Evolutionary conservation across 1,140 invertebrate species (phyloP), one percentile per base, ranked within the genome.

Genomic region (Nebria ingens): DNA sequence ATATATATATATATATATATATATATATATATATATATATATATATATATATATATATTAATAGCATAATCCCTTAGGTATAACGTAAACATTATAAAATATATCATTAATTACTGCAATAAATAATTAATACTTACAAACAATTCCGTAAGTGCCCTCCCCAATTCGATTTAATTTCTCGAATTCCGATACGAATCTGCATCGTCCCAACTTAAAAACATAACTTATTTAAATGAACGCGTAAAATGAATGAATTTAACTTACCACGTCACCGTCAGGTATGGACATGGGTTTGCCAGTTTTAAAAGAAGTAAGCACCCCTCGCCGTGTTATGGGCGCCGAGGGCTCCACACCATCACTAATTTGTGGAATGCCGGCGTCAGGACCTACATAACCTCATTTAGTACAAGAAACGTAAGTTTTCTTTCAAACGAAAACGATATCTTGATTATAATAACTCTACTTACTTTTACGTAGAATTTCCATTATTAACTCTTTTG

Each of bases 111-210:
- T 51, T n/a, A 17, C 22, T 19, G 19, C 19, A 45, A 15, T 21
- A 49, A 12, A 58, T 22, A 50, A 49, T 19, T 56, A 19, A n/a
- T 56, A 86, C 87, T 84, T 79, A 93, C 90, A 98, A 25, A 98
- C 95, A 65, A 97, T 93, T 50, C 94, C 94, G 75, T 98, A 98
- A 0, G 95, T 97, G 55, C 96, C 96, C 82, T 98, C 94, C 13
- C 95, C 96, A 63, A 98, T 93, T 60, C 92, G 81, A 71, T 96
- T 95, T 0, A 98, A 66, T 72, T 98, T 98, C 71, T 97, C 93
- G 79, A 97, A 98, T 69, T 97, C 93, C 40, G 89, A 87, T 12
- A 98, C 94, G 72, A 89, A 89, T 62, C 94, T 76, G 68, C 93
- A 97, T 73, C 85, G 82, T 50, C 94, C 94, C 60, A 91, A 77